Evolutionary conservation across 92 coral and sea anemone genomes (phyloP).

Genomic region (Phymanthus crucifer): DNA sequence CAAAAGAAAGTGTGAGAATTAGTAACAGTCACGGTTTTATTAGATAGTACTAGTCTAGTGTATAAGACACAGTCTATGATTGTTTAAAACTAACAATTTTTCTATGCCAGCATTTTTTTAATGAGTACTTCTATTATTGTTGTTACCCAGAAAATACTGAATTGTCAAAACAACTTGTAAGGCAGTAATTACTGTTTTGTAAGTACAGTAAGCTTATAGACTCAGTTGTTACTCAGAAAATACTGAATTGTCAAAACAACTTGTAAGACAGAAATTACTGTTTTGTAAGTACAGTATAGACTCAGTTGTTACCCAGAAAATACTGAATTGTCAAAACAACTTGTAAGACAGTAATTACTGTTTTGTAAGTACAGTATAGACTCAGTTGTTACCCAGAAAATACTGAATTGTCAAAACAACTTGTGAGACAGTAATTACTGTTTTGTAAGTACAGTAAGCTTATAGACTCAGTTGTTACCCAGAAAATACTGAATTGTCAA

Average conservation of each 20-base stretch:
- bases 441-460: conserved; percentile 2
- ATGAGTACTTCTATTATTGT: not conserved
- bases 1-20: conserved; percentile 14
- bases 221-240: conserved; percentile 5
- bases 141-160: conserved; percentile 8
- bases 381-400: conserved; percentile 16
- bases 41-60: conserved; percentile 10
- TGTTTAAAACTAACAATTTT: not conserved
- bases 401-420: conserved; percentile 4
- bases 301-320: conserved; percentile 1
- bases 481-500: conserved; percentile 9
- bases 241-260: not conserved
- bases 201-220: not conserved
- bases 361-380: not conserved
- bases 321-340: not conserved
- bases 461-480: conserved; percentile 6
- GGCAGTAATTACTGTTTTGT: conserved; percentile 5
- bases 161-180: conserved; percentile 9
- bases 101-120: not conserved
- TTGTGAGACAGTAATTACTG: conserved; percentile 9
- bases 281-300: not conserved
- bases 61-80: conserved; percentile 2
- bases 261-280: not conserved
- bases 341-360: not conserved
- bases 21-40: conserved; percentile 10